Conservation (phyloP, 1,140 invertebrate species). For the Papilio xuthus region DNA sequence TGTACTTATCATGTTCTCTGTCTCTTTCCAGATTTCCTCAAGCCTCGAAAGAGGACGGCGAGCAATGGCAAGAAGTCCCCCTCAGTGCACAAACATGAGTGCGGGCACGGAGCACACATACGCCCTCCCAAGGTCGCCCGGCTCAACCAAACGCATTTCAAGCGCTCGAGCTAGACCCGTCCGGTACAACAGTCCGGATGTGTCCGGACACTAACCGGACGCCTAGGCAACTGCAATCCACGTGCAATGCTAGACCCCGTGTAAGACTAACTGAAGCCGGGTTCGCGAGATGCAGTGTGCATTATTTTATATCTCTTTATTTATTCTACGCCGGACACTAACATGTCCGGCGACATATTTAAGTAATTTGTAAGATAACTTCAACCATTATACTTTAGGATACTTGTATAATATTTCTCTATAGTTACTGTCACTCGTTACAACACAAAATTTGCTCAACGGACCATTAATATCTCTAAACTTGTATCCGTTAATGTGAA, state of each 20-base stretch:
- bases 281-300: slow-evolving; percentile 56
- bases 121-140: slow-evolving; percentile 74
- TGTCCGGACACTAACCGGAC: slow-evolving; percentile 27
- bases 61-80: slow-evolving; percentile 72
- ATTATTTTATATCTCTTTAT: slow-evolving; percentile 74
- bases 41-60: slow-evolving; percentile 73
- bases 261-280: slow-evolving; percentile 26
- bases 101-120: slow-evolving; percentile 68
- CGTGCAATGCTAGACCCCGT: slow-evolving; percentile 25
- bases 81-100: slow-evolving; percentile 67
- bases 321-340: slow-evolving; percentile 63
- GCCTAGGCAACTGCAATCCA: slow-evolving; percentile 39
- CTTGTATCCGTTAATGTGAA: background rate
- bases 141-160: slow-evolving; percentile 67
- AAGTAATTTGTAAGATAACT: slow-evolving; percentile 78
- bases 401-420: slow-evolving; percentile 51
- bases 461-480: background rate
- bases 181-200: slow-evolving; percentile 6
- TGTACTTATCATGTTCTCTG: slow-evolving; percentile 37
- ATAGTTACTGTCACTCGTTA: slow-evolving; percentile 52
- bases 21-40: slow-evolving; percentile 77
- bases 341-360: slow-evolving; percentile 69
- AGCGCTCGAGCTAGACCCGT: slow-evolving; percentile 69
- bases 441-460: slow-evolving; percentile 45
- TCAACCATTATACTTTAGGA: slow-evolving; percentile 56